Evolutionary conservation across 1,140 invertebrate genomes (phyloP).

Genomic region (Aricia agestis): DNA sequence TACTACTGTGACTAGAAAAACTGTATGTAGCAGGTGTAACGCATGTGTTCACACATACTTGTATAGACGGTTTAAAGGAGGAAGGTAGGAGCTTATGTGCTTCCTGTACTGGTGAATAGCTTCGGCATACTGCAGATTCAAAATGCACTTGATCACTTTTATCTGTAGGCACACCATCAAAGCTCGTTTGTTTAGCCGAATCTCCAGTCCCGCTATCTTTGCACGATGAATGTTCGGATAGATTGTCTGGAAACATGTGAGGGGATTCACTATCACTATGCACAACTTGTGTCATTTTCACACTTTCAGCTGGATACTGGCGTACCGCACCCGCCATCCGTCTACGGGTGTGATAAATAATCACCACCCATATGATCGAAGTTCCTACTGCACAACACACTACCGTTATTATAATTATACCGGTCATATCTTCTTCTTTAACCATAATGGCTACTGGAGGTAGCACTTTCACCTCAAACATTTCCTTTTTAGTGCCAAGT

Average conservation of each 20-base stretch:
- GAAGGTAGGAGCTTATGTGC: slow-evolving; percentile 71
- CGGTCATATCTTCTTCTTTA: slow-evolving; percentile 84
- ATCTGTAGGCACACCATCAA: slow-evolving; percentile 67
- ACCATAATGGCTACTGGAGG: slow-evolving; percentile 75
- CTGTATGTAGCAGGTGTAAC: slow-evolving; percentile 72
- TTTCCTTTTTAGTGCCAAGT: slow-evolving; percentile 80
- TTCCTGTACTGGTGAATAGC: slow-evolving; percentile 69
- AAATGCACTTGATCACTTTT: slow-evolving; percentile 70
- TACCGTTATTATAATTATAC: slow-evolving; percentile 91
- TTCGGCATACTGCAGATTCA: slow-evolving; percentile 60
- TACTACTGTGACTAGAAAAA: slow-evolving; percentile 74
- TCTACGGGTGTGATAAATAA: slow-evolving; percentile 91
- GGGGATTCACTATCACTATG: slow-evolving; percentile 71
- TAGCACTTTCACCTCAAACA: slow-evolving; percentile 76
- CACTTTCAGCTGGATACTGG: slow-evolving; percentile 62
- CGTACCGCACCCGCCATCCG: slow-evolving; percentile 72
- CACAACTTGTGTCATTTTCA: slow-evolving; percentile 70
- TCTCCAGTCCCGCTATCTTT: slow-evolving; percentile 83
- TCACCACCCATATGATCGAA: slow-evolving; percentile 93
- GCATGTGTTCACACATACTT: slow-evolving; percentile 73
- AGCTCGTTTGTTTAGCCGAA: slow-evolving; percentile 80
- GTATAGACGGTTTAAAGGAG: slow-evolving; percentile 71
- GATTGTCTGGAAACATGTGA: slow-evolving; percentile 69
- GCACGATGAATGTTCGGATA: slow-evolving; percentile 77
- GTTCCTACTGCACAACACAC: slow-evolving; percentile 93